Evolutionary conservation across 2,113 vertebrate genomes (phyloP).

Genomic region (Actenoides lindsayi): DNA sequence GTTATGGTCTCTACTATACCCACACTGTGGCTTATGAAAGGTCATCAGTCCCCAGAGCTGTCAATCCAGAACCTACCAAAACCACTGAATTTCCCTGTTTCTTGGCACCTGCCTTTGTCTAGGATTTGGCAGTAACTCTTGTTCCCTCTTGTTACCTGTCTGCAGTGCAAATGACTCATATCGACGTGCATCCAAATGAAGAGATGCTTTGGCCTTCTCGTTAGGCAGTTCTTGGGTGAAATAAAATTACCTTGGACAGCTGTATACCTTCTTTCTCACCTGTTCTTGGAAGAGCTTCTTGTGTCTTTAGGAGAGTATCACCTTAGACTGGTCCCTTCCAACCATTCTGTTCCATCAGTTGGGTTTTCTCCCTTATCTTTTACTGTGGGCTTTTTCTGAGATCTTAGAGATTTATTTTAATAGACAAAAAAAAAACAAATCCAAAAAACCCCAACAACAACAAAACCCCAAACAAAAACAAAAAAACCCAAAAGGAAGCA

Average conservation of each 20-base stretch:
- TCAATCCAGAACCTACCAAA: neutral
- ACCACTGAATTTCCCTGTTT: neutral
- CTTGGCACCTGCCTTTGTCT: neutral
- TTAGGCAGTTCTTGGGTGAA: neutral
- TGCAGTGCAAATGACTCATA: neutral
- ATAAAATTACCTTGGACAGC: neutral
- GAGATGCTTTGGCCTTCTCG: neutral
- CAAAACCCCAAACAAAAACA: neutral
- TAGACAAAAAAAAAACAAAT: neutral
- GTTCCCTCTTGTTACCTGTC: neutral
- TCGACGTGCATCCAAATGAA: neutral
- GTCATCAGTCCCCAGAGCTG: neutral
- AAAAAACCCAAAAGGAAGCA: neutral
- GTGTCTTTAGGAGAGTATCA: neutral
- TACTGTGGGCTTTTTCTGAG: neutral
- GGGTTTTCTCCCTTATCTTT: neutral
- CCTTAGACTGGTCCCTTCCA: neutral
- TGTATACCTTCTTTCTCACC: neutral
- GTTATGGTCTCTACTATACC: neutral
- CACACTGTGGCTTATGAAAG: neutral
- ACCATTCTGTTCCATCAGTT: neutral
- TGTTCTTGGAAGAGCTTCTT: neutral
- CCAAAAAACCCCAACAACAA: too few species aligned
- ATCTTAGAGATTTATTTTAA: neutral
- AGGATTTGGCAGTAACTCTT: neutral